Evolutionary conservation across 1,140 invertebrate species (phyloP).

Genomic region (Drosophila sturtevanti): DNA sequence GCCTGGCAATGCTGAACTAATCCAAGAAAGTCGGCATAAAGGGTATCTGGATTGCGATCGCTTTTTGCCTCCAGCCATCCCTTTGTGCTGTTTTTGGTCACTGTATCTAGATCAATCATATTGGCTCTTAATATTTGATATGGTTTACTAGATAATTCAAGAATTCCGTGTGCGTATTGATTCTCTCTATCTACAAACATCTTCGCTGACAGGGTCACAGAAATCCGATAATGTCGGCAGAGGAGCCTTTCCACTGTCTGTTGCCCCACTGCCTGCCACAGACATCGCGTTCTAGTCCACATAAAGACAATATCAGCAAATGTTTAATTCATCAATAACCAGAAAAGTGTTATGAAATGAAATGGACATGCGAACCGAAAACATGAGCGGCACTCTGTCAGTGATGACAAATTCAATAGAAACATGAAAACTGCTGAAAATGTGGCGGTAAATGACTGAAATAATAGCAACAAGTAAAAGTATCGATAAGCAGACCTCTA

Average conservation of each 20-base stretch:
- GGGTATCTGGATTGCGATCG: constrained; percentile 31
- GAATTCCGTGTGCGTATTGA: constrained; percentile 69
- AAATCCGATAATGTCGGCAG: constrained; percentile 19
- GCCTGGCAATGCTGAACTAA: constrained; percentile 75
- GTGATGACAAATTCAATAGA: not conserved
- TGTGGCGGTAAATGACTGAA: too few relatives aligned
- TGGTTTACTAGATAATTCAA: constrained; percentile 66
- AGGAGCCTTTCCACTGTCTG: not conserved
- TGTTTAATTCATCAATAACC: not conserved
- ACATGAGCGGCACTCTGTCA: not conserved
- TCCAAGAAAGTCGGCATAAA: constrained; percentile 76
- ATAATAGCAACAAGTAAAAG: not conserved
- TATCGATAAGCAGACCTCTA: not conserved
- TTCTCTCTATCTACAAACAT: constrained; percentile 74
- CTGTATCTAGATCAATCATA: not conserved
- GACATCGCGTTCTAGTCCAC: constrained; percentile 32
- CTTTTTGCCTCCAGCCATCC: constrained; percentile 10
- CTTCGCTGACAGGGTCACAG: constrained; percentile 15
- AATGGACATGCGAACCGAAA: not conserved
- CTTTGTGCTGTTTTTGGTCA: not conserved
- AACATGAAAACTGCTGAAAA: not conserved
- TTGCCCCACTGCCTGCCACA: constrained; percentile 17
- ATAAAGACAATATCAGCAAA: not conserved
- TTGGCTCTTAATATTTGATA: constrained; percentile 57
- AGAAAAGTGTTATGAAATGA: constrained; percentile 29